Evolutionary conservation across 2,888 invertebrate genomes (phyloP).

Genomic region (Napeogenes sylphis): DNA sequence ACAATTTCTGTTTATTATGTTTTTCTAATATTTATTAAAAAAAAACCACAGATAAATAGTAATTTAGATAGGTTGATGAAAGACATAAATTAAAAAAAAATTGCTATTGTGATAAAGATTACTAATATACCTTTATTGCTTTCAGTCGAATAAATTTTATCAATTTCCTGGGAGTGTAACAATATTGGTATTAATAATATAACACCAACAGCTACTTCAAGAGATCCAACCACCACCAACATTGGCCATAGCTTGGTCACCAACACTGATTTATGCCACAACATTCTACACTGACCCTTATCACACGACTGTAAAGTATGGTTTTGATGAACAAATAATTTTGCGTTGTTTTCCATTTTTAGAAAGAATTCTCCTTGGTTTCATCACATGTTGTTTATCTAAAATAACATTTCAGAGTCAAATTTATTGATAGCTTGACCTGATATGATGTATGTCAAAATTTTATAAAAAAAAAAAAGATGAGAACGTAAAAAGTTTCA

Average conservation of each 20-base stretch:
- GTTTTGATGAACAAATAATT: not conserved
- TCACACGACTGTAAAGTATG: not conserved
- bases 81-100: no score
- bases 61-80: no score
- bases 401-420: not conserved
- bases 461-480: no score
- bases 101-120: not conserved
- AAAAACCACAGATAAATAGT: no score
- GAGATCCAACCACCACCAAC: constrained; percentile 10
- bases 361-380: not conserved
- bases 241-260: constrained; percentile 15
- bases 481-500: no score
- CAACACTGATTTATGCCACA: constrained; percentile 17
- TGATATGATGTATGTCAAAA: no score
- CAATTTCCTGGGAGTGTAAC: not conserved
- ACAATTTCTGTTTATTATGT: not conserved
- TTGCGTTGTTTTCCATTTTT: not conserved
- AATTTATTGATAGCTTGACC: not conserved
- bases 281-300: constrained; percentile 5
- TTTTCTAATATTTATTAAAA: no score
- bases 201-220: constrained; percentile 10
- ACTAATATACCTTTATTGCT: not conserved
- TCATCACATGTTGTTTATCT: not conserved
- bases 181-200: constrained; percentile 2
- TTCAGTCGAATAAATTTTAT: not conserved